Evolutionary conservation across 2,113 vertebrate genomes (phyloP).

Genomic region (Octodon degus): DNA sequence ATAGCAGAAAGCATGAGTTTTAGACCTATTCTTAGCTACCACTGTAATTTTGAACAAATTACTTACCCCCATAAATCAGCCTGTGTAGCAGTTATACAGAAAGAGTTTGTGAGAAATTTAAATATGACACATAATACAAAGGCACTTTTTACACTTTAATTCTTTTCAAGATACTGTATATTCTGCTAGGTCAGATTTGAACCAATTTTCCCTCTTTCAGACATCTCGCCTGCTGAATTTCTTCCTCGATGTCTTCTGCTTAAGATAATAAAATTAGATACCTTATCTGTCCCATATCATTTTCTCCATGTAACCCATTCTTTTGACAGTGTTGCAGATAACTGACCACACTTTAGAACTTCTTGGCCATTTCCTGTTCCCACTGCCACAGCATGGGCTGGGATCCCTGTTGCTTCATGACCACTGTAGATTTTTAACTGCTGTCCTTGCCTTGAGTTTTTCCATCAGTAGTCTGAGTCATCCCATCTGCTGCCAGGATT

Average conservation of each 20-base stretch:
- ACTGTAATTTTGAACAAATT: slow-evolving; percentile 15
- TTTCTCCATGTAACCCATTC: background rate
- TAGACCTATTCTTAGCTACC: background rate
- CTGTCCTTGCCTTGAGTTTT: background rate
- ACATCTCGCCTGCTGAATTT: background rate
- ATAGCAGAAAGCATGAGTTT: background rate
- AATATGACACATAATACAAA: background rate
- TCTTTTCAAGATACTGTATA: background rate
- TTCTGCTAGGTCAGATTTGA: slow-evolving; percentile 8
- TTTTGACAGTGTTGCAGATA: background rate
- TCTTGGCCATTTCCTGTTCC: fast-evolving
- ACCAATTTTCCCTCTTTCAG: background rate
- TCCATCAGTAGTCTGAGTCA: background rate
- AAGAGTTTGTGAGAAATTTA: slow-evolving; percentile 5
- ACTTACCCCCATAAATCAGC: background rate
- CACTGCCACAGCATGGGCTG: background rate
- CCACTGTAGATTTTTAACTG: background rate
- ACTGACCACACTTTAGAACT: background rate
- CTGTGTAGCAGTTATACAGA: background rate
- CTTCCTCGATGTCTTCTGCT: background rate
- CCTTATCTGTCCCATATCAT: background rate
- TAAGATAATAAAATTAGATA: background rate
- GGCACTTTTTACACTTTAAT: background rate
- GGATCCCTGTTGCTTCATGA: background rate
- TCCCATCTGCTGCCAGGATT: background rate